Conservation (phyloP, 2,113 vertebrate species). For the Centropristis striata region DNA sequence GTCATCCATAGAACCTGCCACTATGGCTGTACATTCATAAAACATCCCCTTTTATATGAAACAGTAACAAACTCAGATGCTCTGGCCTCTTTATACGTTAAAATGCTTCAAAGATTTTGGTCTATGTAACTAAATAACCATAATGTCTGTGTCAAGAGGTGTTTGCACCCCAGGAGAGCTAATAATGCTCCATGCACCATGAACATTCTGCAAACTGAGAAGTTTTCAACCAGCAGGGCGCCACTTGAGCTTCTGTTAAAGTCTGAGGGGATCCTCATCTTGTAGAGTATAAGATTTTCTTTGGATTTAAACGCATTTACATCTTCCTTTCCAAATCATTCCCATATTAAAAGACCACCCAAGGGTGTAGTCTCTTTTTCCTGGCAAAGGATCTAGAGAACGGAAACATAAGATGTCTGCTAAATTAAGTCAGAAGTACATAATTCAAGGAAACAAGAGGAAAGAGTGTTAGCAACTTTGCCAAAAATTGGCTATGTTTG, state of each 20-base stretch:
- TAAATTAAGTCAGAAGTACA: constrained; percentile 46
- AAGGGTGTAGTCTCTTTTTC: constrained; percentile 64
- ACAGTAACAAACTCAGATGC: background rate
- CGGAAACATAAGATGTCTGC: constrained; percentile 43
- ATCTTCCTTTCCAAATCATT: constrained; percentile 48
- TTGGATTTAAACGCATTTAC: constrained; percentile 36
- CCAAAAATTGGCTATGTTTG: constrained; percentile 17
- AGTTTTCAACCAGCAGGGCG: background rate
- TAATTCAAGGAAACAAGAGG: constrained; percentile 29
- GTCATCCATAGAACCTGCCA: background rate
- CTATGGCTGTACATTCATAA: background rate
- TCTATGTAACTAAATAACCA: background rate
- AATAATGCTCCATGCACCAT: background rate
- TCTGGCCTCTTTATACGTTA: background rate
- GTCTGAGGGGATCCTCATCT: constrained; percentile 14
- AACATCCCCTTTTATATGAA: background rate
- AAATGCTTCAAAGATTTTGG: background rate
- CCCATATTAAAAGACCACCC: constrained; percentile 60
- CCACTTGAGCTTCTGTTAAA: background rate
- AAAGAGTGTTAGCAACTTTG: background rate
- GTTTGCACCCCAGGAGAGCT: constrained; percentile 1
- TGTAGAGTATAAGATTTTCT: constrained; percentile 13
- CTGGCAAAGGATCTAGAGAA: constrained; percentile 44
- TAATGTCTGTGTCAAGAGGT: constrained; percentile 1
- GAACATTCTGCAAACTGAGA: background rate